Percentiles rank a stretch among this genome's conserved stretches.
phyloP scores from a whole-genome alignment of 1,140 invertebrate genomes.

The Venturia canescens region DNA sequence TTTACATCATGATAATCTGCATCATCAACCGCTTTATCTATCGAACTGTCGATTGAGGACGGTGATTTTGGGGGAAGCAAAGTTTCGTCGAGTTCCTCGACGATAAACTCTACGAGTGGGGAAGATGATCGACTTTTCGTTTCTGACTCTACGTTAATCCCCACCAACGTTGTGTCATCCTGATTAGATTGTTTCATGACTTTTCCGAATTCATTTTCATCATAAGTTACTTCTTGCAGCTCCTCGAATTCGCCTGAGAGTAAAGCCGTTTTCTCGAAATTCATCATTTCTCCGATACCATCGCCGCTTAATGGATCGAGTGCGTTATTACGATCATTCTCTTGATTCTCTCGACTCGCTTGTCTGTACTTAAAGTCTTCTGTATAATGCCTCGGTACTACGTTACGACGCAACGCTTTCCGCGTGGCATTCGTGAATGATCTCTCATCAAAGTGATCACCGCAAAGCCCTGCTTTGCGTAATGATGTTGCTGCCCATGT shows the following conservation, averaged over 20 bases:
- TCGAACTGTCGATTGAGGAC: not conserved
- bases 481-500: constrained; percentile 38
- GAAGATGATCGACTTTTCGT: constrained; percentile 12
- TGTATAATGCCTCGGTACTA: constrained; percentile 33
- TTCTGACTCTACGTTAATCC: not conserved
- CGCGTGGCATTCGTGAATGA: constrained; percentile 19
- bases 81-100: constrained; percentile 40
- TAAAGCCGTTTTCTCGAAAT: not conserved
- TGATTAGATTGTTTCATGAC: not conserved
- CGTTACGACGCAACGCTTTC: constrained; percentile 17
- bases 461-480: constrained; percentile 26
- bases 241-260: not conserved
- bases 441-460: constrained; percentile 35
- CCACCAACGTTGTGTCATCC: not conserved
- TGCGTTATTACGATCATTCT: not conserved
- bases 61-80: constrained; percentile 1
- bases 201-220: not conserved
- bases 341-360: not conserved
- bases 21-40: not conserved
- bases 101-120: constrained; percentile 32
- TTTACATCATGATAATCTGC: not conserved
- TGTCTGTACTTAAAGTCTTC: constrained; percentile 18
- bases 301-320: not conserved
- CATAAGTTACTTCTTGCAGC: too few species aligned
- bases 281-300: not conserved